A percentile compares a stretch with the other conserved stretches of the same genome.
Evolutionary conservation across 2,888 invertebrate genomes (phyloP).

Genomic region (Crematogaster levior): DNA sequence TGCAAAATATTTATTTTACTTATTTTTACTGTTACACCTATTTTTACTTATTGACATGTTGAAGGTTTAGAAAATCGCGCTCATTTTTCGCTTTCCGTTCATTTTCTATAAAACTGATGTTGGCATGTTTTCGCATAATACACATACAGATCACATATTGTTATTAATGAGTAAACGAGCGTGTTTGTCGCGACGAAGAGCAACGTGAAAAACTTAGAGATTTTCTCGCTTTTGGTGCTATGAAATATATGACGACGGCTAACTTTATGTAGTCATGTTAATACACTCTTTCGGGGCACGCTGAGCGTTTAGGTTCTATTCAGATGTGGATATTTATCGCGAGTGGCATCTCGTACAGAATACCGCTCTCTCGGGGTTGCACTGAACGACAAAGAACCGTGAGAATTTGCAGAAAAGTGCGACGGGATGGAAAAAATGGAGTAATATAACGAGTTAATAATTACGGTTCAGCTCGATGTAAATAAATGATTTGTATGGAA

Average conservation of each 20-base stretch:
- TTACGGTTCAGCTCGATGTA: slow-evolving; percentile 46
- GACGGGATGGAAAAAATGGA: slow-evolving; percentile 35
- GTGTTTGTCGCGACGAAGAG: neutral
- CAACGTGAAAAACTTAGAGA: neutral
- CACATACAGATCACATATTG: neutral
- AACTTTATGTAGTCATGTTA: slow-evolving; percentile 3
- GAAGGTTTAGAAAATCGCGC: neutral
- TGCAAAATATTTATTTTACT: neutral
- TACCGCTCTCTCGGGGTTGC: neutral
- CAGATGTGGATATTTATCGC: slow-evolving; percentile 16
- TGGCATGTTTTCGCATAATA: neutral
- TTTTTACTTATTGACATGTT: neutral
- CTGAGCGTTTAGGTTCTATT: neutral
- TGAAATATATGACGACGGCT: neutral
- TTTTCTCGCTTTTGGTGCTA: neutral
- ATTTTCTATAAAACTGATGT: neutral
- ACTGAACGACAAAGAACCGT: neutral
- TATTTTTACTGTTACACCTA: neutral
- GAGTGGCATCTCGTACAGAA: slow-evolving; percentile 20
- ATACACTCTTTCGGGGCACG: neutral
- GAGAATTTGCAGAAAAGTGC: slow-evolving; percentile 1
- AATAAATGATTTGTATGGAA: slow-evolving; percentile 57
- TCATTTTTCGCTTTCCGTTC: neutral
- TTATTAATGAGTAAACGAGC: slow-evolving; percentile 5
- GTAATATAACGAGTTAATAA: slow-evolving; percentile 64